Base-by-base conservation (phyloP, 2,797 vertebrate genomes). In the Premnoplex brunnescens region DNA sequence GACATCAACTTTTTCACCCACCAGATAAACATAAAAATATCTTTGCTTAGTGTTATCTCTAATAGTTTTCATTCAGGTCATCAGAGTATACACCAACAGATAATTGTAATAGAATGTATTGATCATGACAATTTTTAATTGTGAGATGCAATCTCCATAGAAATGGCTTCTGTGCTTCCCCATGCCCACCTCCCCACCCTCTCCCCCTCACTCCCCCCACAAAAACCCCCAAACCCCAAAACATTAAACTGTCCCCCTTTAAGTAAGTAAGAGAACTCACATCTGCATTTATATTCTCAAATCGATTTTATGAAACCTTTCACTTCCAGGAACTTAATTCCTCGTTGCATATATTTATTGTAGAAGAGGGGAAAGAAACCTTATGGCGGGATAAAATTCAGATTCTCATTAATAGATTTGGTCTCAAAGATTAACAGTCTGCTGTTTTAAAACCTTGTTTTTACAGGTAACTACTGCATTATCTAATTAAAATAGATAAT, bases 111-210 rank as follows among this genome's bases (percentile, higher is more conserved):
- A 46, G 6, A 67, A 20, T 43, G 5, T 15, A 36, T 67, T n/a
- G 20, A 44, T 59, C 8, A 55, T 36, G 12, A 20, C 10, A 69
- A 46, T 66, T 71, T 87, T 87, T 34, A 32, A 1, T 79, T 56
- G 16, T 56, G 32, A 34, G 26, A 60, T n/a, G 7, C 14, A 44
- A 10, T 52, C 9, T 32, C 37, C 52, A 69, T 5, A 34, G 21
- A 86, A 84, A 39, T 34, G 8, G 1, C 2, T 73, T 71, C 21
- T 64, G 74, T 62, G 14, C 17, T 5, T 49, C 24, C 7, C 26
- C 0, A 0, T 46, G 1, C 26, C 3, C 5, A 15, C 9, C 5
- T 58, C 23, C 12, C 30, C 0, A 0, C 34, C 1, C n/a, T 3
- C 3, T 20, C 28, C 3, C 28, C 3, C 0, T 37, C 2, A 28